These are phyloP conservation scores for Zophobas atratus DNA, from an alignment of 1,140 invertebrate genomes.

Conservation along the genomic window DNA sequence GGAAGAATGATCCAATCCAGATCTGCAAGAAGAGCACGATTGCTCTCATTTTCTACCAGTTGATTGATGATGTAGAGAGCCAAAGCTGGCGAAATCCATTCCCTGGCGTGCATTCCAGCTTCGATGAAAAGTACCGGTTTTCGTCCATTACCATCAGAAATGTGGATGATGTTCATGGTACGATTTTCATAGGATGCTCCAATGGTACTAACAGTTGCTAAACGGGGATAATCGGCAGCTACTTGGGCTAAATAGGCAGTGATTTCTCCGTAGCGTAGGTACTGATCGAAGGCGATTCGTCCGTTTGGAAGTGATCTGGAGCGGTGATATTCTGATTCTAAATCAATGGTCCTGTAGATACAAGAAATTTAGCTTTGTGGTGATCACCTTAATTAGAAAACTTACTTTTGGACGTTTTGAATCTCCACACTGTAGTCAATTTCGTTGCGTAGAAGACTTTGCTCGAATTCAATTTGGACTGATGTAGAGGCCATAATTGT, in stretches of 20 bases:
- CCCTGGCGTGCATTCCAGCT: slow-evolving; percentile 76
- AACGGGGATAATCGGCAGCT: slow-evolving; percentile 66
- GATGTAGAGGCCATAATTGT: slow-evolving; percentile 41
- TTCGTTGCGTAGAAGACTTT: not conserved
- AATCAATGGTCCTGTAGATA: slow-evolving; percentile 21
- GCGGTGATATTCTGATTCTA: slow-evolving; percentile 1
- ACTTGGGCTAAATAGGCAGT: slow-evolving; percentile 67
- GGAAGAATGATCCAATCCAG: slow-evolving; percentile 81
- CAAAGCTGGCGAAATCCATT: slow-evolving; percentile 80
- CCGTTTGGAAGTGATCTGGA: not conserved
- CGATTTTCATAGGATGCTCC: slow-evolving; percentile 75
- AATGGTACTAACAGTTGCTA: slow-evolving; percentile 69
- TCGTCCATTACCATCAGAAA: slow-evolving; percentile 56
- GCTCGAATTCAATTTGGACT: slow-evolving; percentile 33
- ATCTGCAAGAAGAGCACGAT: slow-evolving; percentile 67
- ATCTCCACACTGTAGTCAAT: slow-evolving; percentile 33
- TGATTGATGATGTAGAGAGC: slow-evolving; percentile 77
- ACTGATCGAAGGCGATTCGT: slow-evolving; percentile 40
- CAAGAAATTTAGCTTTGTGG: not conserved
- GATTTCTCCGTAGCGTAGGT: slow-evolving; percentile 60
- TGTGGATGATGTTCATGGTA: slow-evolving; percentile 60
- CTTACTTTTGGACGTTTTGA: slow-evolving; percentile 51
- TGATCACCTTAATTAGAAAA: not conserved
- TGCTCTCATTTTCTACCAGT: slow-evolving; percentile 69
- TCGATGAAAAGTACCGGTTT: slow-evolving; percentile 77